Evolutionary conservation across 35 echinoderm and acorn worm species (phyloP), one percentile per base, ranked within the genome.

Genomic region (Lytechinus variegatus): DNA sequence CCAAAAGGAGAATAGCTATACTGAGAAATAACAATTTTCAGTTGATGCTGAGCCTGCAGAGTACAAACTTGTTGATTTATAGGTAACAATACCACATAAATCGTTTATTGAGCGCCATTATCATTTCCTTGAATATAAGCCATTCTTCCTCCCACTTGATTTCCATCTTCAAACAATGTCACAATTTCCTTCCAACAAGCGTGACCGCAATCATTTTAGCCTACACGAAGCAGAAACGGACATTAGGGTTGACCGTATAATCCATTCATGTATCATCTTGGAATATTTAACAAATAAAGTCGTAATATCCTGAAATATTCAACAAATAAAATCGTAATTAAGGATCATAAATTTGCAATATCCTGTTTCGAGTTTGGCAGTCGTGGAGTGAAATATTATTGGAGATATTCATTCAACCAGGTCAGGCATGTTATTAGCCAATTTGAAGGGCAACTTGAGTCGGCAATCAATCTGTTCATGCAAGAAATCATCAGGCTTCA

Each of bases 351-450:
- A 79, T 79, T 79, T 79, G 19, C 66, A 79, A 79, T 79, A 79
- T 79, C 66, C 66, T 79, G 66, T n/a, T 16, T 16, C 66, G 24
- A 79, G 66, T 79, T 79, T 79, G 66, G 57, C n/a, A 79, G 16
- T 79, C 24, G n/a, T 79, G 19, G 66, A 79, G 19, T 79, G 66
- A 79, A 79, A 24, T n/a, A 79, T 79, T 79, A n/a, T 79, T 79
- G 66, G 66, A 24, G 66, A 24, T 79, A 79, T 79, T 79, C 66
- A n/a, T 24, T 6, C n/a, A 79, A 79, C 21, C 19, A 79, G 66
- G 66, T 79, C 66, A 79, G 66, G 66, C 66, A 79, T 79, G 66
- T 79, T 79, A 79, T 79, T 79, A 79, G 66, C 66, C 66, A 21
- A 79, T 79, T 79, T 79, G 19, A 79, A 79, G 66, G 66, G 0